Evolutionary conservation across 2,888 invertebrate genomes (phyloP), one percentile per base, ranked within the genome.

Genomic region (Platycnemis pennipes): DNA sequence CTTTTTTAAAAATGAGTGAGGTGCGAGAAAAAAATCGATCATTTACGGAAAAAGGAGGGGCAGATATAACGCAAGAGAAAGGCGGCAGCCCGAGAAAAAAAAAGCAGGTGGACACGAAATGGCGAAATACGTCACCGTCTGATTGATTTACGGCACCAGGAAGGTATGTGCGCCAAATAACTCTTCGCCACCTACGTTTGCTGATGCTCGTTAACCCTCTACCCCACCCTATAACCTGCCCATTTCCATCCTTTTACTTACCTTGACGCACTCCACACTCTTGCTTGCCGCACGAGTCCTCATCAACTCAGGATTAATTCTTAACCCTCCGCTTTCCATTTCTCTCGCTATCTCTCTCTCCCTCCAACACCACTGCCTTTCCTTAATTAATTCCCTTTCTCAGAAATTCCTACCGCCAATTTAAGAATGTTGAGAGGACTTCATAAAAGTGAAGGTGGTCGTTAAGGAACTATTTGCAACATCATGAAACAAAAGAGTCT

Each of bases 311-410:
- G 77, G 31, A 77, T 77, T 77, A 37, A 77, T 37, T 77, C 77
- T 77, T n/a, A 77, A 77, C 37, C 11, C 77, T 37, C 11, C 77
- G 31, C 37, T 26, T 77, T 37, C 77, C 77, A 77, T 77, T 77
- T 77, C 77, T 77, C 69, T 3, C 63, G 19, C 16, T 22, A n/a
- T 26, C 5, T n/a, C 26, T 26, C 63, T 26, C n/a, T 7, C 26
- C 63, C 11, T 13, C 77, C 16, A 13, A 37, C 77, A 13, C 77
- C 11, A 31, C 26, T 16, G 77, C 77, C 31, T 77, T 37, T 77
- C 77, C 77, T n/a, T 77, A 37, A 77, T 77, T 77, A 77, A 77
- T 77, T 77, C 77, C 31, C 77, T 77, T 77, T 26, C 37, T 5
- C 8, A 13, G 77, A 77, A 63, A 77, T 77, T 2, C 77, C 37